phyloP scores from a whole-genome alignment of 1,140 invertebrate genomes.

The Anoplophora glabripennis region DNA sequence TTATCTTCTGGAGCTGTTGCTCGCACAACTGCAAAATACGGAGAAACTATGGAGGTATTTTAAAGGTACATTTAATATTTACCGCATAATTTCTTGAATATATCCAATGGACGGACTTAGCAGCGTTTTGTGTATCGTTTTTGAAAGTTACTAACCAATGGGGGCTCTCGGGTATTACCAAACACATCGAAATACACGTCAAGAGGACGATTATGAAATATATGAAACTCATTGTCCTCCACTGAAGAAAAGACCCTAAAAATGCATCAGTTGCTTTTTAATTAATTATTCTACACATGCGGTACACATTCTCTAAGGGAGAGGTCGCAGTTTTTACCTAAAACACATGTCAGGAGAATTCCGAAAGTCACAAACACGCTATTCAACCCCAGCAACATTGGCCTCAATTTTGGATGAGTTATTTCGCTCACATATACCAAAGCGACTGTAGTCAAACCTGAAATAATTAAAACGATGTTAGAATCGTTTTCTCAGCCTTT shows the following conservation, averaged over 20 bases:
- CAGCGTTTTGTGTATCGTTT: slow-evolving; percentile 41
- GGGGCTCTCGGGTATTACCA: slow-evolving; percentile 58
- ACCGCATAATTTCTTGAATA: slow-evolving; percentile 42
- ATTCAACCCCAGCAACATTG: slow-evolving; percentile 57
- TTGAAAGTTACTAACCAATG: slow-evolving; percentile 55
- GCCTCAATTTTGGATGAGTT: slow-evolving; percentile 52
- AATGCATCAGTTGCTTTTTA: too few species aligned
- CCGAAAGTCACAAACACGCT: slow-evolving; percentile 58
- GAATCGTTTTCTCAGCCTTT: neutral
- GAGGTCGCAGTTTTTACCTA: too few species aligned
- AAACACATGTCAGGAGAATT: slow-evolving; percentile 54
- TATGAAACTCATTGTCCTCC: slow-evolving; percentile 51
- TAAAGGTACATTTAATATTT: slow-evolving; percentile 7
- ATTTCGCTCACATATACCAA: slow-evolving; percentile 60
- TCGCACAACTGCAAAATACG: slow-evolving; percentile 46
- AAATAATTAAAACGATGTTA: slow-evolving; percentile 21
- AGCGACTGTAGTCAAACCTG: slow-evolving; percentile 54
- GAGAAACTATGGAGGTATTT: too few species aligned
- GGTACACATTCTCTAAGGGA: too few species aligned
- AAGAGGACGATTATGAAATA: slow-evolving; percentile 42
- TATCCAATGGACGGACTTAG: slow-evolving; percentile 49
- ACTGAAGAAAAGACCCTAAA: too few species aligned
- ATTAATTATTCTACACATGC: too few species aligned
- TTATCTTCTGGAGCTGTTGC: slow-evolving; percentile 44
- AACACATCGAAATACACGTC: slow-evolving; percentile 37